Conservation (phyloP, 2,113 vertebrate species). For the Morone saxatilis region DNA sequence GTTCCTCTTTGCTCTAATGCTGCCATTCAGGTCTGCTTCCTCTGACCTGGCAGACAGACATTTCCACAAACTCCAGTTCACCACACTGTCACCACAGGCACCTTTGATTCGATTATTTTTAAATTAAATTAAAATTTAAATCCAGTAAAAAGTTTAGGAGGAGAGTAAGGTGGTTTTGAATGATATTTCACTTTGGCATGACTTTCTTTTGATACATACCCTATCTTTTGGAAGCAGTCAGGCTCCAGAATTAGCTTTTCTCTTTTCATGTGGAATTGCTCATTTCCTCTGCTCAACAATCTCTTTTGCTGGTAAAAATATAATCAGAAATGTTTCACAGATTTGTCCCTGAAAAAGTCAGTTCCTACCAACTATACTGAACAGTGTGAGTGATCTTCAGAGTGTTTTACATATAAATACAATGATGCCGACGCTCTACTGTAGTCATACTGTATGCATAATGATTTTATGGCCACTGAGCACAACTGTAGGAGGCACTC, state of each 20-base stretch:
- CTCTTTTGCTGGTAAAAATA: not conserved
- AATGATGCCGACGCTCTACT: slow-evolving; percentile 28
- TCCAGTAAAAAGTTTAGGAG: slow-evolving; percentile 26
- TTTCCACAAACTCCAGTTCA: slow-evolving; percentile 27
- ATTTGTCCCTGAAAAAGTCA: not conserved
- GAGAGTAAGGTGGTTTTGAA: slow-evolving; percentile 19
- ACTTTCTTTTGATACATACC: slow-evolving; percentile 10
- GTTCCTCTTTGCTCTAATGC: slow-evolving; percentile 51
- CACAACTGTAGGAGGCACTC: slow-evolving; percentile 55
- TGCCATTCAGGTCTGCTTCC: slow-evolving; percentile 59
- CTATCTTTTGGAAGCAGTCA: slow-evolving; percentile 32
- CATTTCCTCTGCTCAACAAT: not conserved
- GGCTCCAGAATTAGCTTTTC: slow-evolving; percentile 15
- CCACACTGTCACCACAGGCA: slow-evolving; percentile 25
- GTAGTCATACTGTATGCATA: slow-evolving; percentile 35
- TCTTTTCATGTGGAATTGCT: slow-evolving; percentile 5
- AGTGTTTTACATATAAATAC: slow-evolving; percentile 26
- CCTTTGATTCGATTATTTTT: slow-evolving; percentile 12
- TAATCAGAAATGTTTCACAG: slow-evolving; percentile 8
- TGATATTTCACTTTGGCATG: not conserved
- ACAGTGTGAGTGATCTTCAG: slow-evolving; percentile 13
- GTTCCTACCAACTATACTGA: not conserved
- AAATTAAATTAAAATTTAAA: slow-evolving; percentile 25
- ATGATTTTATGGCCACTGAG: slow-evolving; percentile 29
- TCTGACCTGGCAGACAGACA: slow-evolving; percentile 35